These are phyloP conservation scores for Aurelia coerulea DNA, from an alignment of 30 jellyfish, hydroid and myxozoan genomes.

Conservation along the genomic window DNA sequence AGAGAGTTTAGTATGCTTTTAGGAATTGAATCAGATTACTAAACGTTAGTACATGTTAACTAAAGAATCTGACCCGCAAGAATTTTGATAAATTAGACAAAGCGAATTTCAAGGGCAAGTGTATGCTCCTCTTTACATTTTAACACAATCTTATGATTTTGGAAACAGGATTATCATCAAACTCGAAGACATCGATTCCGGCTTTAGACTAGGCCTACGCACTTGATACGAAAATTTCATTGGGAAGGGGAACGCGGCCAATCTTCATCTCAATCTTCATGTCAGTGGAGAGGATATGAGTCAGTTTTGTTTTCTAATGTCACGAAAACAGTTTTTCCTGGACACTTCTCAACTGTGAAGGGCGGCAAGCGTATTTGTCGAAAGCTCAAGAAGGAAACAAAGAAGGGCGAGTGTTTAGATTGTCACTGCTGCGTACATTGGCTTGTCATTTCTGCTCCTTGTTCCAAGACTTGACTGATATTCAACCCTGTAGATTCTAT, in stretches of 20 bases:
- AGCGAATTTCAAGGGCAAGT: background rate
- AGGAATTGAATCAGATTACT: constrained; percentile 13
- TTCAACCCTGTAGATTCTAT: no score
- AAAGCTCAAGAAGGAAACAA: no score
- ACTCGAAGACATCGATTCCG: background rate
- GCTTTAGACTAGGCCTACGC: background rate
- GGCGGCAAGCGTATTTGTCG: no score
- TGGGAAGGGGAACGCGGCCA: background rate
- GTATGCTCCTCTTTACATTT: background rate
- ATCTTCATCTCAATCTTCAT: background rate
- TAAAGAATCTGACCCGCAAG: constrained; percentile 20
- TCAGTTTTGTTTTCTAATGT: background rate
- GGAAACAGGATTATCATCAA: background rate
- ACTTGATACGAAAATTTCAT: background rate
- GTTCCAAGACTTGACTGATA: no score
- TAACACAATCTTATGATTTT: background rate
- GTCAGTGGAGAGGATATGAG: background rate
- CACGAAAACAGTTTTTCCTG: no score
- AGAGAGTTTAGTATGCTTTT: background rate
- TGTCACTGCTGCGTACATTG: no score
- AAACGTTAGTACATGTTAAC: constrained; percentile 3
- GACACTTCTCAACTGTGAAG: no score
- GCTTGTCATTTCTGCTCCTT: no score
- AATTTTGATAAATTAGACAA: background rate
- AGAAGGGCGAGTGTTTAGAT: no score